Evolutionary conservation across 2,888 invertebrate species (phyloP), one percentile per base, ranked within the genome.

Genomic region (Drosophila demipolita): DNA sequence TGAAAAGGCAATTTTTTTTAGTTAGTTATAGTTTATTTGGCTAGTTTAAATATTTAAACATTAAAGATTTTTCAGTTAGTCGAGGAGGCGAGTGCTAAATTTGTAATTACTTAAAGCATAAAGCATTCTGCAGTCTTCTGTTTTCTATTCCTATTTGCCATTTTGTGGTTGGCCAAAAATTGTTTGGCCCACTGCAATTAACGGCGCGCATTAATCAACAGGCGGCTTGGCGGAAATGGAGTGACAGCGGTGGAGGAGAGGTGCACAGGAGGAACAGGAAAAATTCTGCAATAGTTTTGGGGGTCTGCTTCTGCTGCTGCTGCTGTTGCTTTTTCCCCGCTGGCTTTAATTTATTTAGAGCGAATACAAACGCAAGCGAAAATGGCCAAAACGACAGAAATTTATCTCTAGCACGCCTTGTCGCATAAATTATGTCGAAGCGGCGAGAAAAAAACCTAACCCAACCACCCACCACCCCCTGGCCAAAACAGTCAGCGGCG

Each of bases 331-430:
- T 57, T 57, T 29, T 15, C 20, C 57, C 45, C 45, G 75, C 59
- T 58, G 70, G 75, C 83, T 83, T 89, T 89, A 88, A 89, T 87
- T 87, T 87, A 88, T 87, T 87, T 87, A 89, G 87, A 89, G 76
- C 87, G 78, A 83, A 86, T 76, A 89, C 82, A 75, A 76, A 83
- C 81, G 87, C 87, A 63, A 88, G 83, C 87, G 74, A 86, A 87
- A 87, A 87, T 86, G 83, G 88, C 86, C 86, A 88, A 88, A 88
- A 82, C 79, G 86, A 85, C 88, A 74, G 82, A 86, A 86, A 86
- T 86, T 86, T 86, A 86, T 86, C 88, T 88, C 78, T 73, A 64
- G 86, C 76, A 80, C 82, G 89, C 87, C 84, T 82, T 87, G 87
- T 83, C 83, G 87, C 89, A 88, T 89, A 88, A 88, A 87, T 88